phyloP scores from a whole-genome alignment of 2,797 vertebrate species.

The Sebastes steindachneri region DNA sequence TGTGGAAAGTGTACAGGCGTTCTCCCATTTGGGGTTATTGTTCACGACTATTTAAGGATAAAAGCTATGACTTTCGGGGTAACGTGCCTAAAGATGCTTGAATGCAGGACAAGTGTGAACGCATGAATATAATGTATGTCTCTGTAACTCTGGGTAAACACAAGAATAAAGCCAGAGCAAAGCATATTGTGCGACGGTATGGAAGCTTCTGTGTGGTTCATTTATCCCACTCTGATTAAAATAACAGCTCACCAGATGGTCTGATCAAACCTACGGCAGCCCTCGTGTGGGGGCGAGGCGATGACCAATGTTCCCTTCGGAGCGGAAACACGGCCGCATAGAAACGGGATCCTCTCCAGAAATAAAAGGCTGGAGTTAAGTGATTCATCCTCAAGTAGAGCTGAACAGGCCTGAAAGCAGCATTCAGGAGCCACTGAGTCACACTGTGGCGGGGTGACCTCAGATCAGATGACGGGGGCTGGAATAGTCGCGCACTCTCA shows the following conservation, averaged over 20 bases:
- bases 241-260: conserved; percentile 64
- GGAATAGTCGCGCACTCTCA: conserved; percentile 43
- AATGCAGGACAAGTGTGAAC: not conserved
- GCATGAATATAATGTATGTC: not conserved
- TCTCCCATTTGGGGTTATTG: not conserved
- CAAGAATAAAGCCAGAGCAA: not conserved
- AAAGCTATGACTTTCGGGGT: fast-evolving
- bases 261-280: conserved; percentile 39
- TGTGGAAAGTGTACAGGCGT: not conserved
- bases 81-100: not conserved
- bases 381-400: conserved; percentile 66
- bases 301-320: conserved; percentile 60
- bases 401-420: conserved; percentile 61
- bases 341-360: conserved; percentile 70
- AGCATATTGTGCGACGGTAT: conserved; percentile 23
- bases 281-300: conserved; percentile 58
- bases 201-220: conserved; percentile 14
- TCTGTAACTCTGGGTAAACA: not conserved
- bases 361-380: conserved; percentile 70
- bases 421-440: conserved; percentile 73
- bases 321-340: conserved; percentile 40
- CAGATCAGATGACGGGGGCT: conserved; percentile 72
- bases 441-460: conserved; percentile 62
- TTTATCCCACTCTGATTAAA: conserved; percentile 40
- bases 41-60: not conserved